Percentiles rank a stretch among this genome's conserved stretches.
These are phyloP conservation scores for Sarcophaga peregrina DNA, from an alignment of 1,140 invertebrate species.

Conservation along the genomic window DNA sequence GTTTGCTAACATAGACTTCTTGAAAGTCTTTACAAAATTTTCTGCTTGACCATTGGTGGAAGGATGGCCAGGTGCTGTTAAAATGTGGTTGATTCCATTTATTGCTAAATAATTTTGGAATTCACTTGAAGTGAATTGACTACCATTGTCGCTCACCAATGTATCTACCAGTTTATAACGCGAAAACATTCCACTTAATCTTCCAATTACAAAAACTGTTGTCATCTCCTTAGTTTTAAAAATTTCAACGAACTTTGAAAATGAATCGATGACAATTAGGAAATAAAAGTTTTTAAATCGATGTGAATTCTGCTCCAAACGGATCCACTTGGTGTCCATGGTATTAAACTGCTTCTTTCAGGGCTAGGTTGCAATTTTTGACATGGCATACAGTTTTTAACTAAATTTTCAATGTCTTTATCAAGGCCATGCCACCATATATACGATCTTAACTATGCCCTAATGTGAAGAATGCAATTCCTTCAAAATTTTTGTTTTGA, in stretches of 20 bases:
- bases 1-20: neutral
- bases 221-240: no score
- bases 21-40: neutral
- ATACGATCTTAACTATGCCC: no score
- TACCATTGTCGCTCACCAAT: neutral
- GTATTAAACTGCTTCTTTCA: no score
- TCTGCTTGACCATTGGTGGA: neutral
- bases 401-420: no score
- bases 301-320: neutral
- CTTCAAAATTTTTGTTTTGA: no score
- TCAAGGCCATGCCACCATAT: no score
- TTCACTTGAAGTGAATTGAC: conserved; percentile 7
- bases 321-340: no score
- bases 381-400: no score
- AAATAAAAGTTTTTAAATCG: neutral
- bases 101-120: neutral
- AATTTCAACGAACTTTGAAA: neutral
- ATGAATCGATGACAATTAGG: neutral
- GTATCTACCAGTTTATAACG: neutral
- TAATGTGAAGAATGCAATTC: no score
- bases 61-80: neutral
- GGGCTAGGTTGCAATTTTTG: no score
- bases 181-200: neutral
- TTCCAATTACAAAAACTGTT: neutral
- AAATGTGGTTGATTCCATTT: neutral